Conservation (phyloP, 2,888 invertebrate species). For the Entomobrya multifasciata region DNA sequence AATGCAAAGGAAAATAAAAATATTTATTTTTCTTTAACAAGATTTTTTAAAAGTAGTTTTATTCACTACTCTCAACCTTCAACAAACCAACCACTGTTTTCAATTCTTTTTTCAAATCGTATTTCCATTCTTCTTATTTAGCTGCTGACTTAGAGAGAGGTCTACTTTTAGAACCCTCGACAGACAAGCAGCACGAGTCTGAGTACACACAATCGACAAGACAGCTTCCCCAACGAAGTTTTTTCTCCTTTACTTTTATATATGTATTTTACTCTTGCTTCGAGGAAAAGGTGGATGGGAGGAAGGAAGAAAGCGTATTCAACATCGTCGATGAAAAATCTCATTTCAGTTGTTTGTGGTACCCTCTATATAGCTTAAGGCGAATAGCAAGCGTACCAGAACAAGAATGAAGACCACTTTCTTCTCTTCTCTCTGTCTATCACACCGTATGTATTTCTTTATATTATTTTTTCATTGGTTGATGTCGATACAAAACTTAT, state of each 20-base stretch:
- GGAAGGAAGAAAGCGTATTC: slow-evolving; percentile 25
- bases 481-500: slow-evolving; percentile 12
- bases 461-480: not conserved
- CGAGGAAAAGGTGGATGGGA: slow-evolving; percentile 21
- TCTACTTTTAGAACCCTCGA: not conserved
- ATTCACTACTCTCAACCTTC: slow-evolving; percentile 22
- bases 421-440: slow-evolving; percentile 3
- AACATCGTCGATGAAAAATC: slow-evolving; percentile 30
- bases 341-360: slow-evolving; percentile 53
- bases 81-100: not conserved
- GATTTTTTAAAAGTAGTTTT: slow-evolving; percentile 15
- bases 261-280: not conserved
- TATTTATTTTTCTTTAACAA: no score
- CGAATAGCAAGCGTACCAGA: not conserved
- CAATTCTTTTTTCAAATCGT: not conserved
- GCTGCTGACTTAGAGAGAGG: not conserved
- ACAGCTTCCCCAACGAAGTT: not conserved
- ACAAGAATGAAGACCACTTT: not conserved
- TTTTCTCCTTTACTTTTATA: not conserved
- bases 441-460: not conserved
- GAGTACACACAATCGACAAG: not conserved
- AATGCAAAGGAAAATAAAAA: no score
- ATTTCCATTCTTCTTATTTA: not conserved
- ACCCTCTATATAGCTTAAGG: not conserved
- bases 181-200: not conserved